These are phyloP conservation scores for Busseola fusca DNA, from an alignment of 2,888 invertebrate species.

Conservation along the genomic window DNA sequence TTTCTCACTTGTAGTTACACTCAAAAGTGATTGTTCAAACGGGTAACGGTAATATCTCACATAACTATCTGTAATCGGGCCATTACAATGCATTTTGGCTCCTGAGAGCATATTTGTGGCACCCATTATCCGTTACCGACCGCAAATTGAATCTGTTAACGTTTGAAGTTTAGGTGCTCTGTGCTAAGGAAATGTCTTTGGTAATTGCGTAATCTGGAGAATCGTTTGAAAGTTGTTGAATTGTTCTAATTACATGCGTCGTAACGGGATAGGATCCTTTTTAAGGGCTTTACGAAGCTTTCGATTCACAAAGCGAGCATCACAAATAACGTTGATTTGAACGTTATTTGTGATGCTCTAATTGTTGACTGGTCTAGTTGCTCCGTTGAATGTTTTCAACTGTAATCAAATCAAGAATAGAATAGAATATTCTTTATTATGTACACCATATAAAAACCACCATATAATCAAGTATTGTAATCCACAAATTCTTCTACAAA, in stretches of 20 bases:
- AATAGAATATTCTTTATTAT: too few species aligned
- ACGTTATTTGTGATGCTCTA: not conserved
- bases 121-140: slow-evolving; percentile 68
- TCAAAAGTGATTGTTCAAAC: slow-evolving; percentile 45
- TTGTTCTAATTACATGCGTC: slow-evolving; percentile 27
- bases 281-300: not conserved
- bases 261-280: slow-evolving; percentile 1
- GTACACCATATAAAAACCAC: too few species aligned
- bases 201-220: slow-evolving; percentile 40
- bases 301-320: not conserved
- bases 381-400: not conserved
- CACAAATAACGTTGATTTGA: too few species aligned
- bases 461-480: not conserved
- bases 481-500: not conserved
- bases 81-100: slow-evolving; percentile 69
- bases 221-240: slow-evolving; percentile 38
- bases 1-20: not conserved
- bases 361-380: not conserved
- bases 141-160: slow-evolving; percentile 76
- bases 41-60: slow-evolving; percentile 40
- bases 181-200: slow-evolving; percentile 46
- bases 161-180: slow-evolving; percentile 67
- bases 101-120: slow-evolving; percentile 69
- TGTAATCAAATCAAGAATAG: too few species aligned
- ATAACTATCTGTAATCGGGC: slow-evolving; percentile 62